Percentiles rank a stretch among this genome's conserved stretches.
Conservation (phyloP, 2,888 invertebrate species). For the Diadromus collaris region DNA sequence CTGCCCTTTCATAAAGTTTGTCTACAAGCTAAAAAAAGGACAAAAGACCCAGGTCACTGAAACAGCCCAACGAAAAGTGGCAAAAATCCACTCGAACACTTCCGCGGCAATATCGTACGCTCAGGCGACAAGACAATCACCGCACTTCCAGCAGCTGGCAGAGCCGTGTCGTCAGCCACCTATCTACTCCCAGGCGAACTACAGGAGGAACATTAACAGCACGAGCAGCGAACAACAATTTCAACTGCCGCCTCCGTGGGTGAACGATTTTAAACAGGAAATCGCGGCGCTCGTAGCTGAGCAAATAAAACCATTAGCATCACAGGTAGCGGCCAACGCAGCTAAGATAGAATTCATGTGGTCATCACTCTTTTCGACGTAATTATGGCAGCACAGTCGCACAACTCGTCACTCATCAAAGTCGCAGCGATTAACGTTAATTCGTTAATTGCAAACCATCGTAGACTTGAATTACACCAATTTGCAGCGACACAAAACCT, state of each 20-base stretch:
- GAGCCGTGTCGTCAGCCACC: not conserved
- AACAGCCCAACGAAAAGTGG: not conserved
- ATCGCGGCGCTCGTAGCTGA: not conserved
- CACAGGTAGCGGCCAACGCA: not conserved
- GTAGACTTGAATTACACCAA: not conserved
- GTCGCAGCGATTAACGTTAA: not conserved
- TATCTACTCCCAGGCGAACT: not conserved
- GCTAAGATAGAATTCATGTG: not conserved
- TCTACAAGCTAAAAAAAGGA: not conserved
- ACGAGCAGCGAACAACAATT: not conserved
- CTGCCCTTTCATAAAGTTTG: conserved; percentile 19
- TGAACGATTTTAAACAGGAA: not conserved
- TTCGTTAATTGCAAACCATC: not conserved
- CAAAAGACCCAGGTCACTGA: not conserved
- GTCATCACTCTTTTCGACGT: not conserved
- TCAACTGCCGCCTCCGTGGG: not conserved
- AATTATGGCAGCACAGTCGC: not conserved
- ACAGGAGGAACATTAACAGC: not conserved
- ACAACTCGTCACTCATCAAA: not conserved
- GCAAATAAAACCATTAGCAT: not conserved
- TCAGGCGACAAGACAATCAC: not conserved
- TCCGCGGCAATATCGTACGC: not conserved
- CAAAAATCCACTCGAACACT: not conserved
- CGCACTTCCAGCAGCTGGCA: not conserved
- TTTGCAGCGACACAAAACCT: not conserved